A percentile compares a stretch with the other conserved stretches of the same genome.
Evolutionary conservation across 92 coral and sea anemone genomes (phyloP).

Genomic region (Anthopleura xanthogrammica): DNA sequence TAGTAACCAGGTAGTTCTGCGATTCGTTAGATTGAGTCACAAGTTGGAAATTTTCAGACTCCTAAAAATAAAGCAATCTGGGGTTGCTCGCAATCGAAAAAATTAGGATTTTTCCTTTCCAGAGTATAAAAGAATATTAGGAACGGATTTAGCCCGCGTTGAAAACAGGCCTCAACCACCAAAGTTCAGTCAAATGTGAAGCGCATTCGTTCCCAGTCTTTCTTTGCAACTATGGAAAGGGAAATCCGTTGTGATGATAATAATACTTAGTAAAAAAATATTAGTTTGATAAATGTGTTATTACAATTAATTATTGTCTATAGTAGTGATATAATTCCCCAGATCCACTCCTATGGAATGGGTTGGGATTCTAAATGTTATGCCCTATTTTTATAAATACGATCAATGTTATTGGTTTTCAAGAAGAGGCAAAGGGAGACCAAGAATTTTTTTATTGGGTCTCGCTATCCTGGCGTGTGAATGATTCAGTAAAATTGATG

Average conservation of each 20-base stretch:
- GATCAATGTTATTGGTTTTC: slow-evolving; percentile 16
- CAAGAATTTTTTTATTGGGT: background rate
- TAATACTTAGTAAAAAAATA: background rate
- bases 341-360: slow-evolving; percentile 30
- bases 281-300: slow-evolving; percentile 18
- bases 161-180: background rate
- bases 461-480: background rate
- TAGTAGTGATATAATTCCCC: slow-evolving; percentile 15
- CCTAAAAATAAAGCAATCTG: background rate
- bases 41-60: background rate
- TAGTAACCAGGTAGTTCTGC: background rate
- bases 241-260: background rate
- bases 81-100: background rate
- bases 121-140: background rate
- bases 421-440: background rate
- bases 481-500: background rate
- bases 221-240: background rate
- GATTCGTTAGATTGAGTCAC: background rate
- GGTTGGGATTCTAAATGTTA: slow-evolving; percentile 21
- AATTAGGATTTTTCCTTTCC: background rate
- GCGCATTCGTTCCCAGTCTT: background rate
- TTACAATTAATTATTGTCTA: slow-evolving; percentile 21
- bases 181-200: background rate
- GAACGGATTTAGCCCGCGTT: background rate
- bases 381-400: slow-evolving; percentile 42